phyloP scores from a whole-genome alignment of 2,888 invertebrate genomes.

The Bimastos eiseni region DNA sequence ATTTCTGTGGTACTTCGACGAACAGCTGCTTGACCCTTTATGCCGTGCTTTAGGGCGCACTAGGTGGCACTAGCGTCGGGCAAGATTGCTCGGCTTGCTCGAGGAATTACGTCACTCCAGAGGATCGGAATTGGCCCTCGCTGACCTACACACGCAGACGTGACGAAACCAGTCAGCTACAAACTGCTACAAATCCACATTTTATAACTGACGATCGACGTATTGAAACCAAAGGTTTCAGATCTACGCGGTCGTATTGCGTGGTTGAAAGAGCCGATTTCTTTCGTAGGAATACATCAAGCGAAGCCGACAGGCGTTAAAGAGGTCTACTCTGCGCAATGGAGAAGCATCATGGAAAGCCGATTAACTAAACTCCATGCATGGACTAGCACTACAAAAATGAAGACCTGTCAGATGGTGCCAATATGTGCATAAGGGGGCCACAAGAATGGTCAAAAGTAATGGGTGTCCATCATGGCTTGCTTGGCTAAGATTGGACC shows the following conservation, averaged over 20 bases:
- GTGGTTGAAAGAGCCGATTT: neutral
- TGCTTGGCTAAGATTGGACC: too few species aligned
- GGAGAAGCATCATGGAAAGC: neutral
- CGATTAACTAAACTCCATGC: neutral
- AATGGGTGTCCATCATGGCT: neutral
- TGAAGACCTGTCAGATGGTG: neutral
- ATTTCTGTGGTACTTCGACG: neutral
- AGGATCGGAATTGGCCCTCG: slow-evolving; percentile 2
- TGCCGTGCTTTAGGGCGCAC: neutral
- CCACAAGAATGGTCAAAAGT: neutral
- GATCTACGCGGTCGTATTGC: neutral
- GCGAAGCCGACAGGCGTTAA: neutral
- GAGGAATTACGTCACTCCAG: neutral
- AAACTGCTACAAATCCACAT: neutral
- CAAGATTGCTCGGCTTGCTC: neutral
- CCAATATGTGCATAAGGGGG: too few species aligned
- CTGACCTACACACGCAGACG: neutral
- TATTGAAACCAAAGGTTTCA: neutral
- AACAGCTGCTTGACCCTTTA: neutral
- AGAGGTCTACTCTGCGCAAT: neutral
- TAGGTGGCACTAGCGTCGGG: neutral
- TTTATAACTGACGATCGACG: neutral
- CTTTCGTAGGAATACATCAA: neutral
- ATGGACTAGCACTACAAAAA: neutral
- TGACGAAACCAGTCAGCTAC: neutral